These are phyloP conservation scores for Diachasmimorpha longicaudata DNA, from an alignment of 1,140 invertebrate genomes.

Conservation along the genomic window DNA sequence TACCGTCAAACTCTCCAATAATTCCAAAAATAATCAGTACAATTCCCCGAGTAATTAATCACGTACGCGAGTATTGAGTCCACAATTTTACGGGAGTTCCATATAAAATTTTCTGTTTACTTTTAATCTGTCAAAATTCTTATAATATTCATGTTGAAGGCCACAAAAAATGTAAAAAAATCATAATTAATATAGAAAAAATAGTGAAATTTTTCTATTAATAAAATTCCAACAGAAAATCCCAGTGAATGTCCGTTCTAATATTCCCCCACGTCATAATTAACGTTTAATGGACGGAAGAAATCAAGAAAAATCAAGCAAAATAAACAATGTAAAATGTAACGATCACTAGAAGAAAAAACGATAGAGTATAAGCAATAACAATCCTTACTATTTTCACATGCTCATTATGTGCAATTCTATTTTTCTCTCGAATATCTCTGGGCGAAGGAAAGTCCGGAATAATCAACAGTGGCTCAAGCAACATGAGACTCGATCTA, in stretches of 20 bases:
- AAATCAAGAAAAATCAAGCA: background rate
- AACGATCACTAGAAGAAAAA: constrained; percentile 60
- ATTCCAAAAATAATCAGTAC: background rate
- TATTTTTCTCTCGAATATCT: constrained; percentile 37
- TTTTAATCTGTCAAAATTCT: too few relatives aligned
- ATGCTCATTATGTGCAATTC: constrained; percentile 53
- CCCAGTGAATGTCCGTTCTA: too few relatives aligned
- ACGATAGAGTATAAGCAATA: constrained; percentile 61
- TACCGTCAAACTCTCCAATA: background rate
- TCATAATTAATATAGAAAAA: too few relatives aligned
- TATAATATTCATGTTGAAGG: too few relatives aligned
- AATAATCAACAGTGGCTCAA: constrained; percentile 61
- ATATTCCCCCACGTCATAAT: background rate
- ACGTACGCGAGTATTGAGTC: too few relatives aligned
- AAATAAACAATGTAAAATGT: constrained; percentile 57
- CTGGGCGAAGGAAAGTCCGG: constrained; percentile 41
- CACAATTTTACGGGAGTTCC: too few relatives aligned
- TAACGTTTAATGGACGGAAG: background rate
- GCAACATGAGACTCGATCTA: constrained; percentile 54
- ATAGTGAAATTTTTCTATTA: too few relatives aligned
- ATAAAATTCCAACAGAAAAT: too few relatives aligned
- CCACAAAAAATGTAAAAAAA: too few relatives aligned
- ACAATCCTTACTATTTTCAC: constrained; percentile 61
- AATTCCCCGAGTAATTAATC: background rate
- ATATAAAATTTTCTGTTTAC: too few relatives aligned